phyloP scores from a whole-genome alignment of 2,888 invertebrate species.

The Nephrotoma flavescens region DNA sequence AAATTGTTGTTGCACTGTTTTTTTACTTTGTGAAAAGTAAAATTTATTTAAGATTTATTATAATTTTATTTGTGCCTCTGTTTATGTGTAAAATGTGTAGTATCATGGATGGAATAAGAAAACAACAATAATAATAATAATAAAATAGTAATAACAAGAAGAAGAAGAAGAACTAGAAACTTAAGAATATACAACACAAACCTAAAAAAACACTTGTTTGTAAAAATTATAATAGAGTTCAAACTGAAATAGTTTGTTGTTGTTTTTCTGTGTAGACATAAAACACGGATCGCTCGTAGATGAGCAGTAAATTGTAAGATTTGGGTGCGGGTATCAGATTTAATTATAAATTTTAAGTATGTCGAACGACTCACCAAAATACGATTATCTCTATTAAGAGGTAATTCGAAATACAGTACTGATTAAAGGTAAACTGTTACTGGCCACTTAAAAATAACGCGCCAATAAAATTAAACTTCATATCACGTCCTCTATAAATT shows the following conservation, averaged over 20 bases:
- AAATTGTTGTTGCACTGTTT: background rate
- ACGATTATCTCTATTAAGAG: background rate
- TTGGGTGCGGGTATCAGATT: background rate
- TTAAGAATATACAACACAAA: background rate
- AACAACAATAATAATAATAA: background rate
- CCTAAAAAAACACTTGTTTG: background rate
- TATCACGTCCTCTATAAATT: background rate
- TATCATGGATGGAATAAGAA: background rate
- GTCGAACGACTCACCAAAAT: background rate
- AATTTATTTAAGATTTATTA: background rate
- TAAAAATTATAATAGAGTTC: background rate
- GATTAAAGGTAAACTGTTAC: background rate
- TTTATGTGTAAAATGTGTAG: background rate
- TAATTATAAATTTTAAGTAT: background rate
- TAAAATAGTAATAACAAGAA: background rate
- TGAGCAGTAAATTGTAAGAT: background rate
- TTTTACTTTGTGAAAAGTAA: background rate
- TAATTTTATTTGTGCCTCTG: background rate
- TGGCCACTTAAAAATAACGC: background rate
- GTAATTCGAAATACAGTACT: background rate
- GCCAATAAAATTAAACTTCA: background rate
- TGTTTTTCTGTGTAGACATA: background rate
- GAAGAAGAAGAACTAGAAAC: background rate
- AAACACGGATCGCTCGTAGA: background rate
- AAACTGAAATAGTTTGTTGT: background rate